Evolutionary conservation across 2,888 invertebrate genomes (phyloP), one percentile per base, ranked within the genome.

Genomic region (Neoascia interrupta): DNA sequence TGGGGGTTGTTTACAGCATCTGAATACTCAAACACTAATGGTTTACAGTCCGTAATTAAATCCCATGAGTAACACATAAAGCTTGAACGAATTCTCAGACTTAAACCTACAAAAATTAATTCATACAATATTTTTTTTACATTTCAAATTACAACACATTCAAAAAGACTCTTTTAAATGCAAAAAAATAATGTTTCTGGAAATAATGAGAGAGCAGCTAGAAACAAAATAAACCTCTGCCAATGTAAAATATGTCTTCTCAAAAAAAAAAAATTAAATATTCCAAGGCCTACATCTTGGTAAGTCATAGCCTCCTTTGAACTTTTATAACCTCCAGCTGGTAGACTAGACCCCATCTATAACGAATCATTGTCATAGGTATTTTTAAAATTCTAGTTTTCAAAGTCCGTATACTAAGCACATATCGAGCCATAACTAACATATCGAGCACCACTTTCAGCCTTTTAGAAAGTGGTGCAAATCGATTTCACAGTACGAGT

Each of bases 371-470:
- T 15, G 36, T 60, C 60, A 60, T 36, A 36, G 11, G 23, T 60
- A 60, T 60, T 45, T 60, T 60, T 34, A 60, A 45, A 60, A 13
- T 36, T 36, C 6, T 31, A 2, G 10, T 15, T 28, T 5, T 5
- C 28, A 56, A 56, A 28, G 28, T 21, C 28, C 41, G 13, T n/a
- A 1, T 2, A n/a, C 18, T 3, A 41, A 11, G n/a, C 31, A 34
- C 31, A 45, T 8, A 47, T 28, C 15, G n/a, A 47, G 10, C 10
- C n/a, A 4, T n/a, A 41, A 13, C 8, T 16, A n/a, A 26, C 5
- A 6, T 2, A 21, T 15, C 6, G 26, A 39, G n/a, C n/a, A n/a
- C n/a, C n/a, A 16, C 26, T 16, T 1, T 37, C 26, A 15, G 36
- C n/a, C 23, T 15, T 13, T 8, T 10, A n/a, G 8, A 37, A 15